phyloP scores from a whole-genome alignment of 2,113 vertebrate genomes.

The Pseudolaguvia tuberculata region DNA sequence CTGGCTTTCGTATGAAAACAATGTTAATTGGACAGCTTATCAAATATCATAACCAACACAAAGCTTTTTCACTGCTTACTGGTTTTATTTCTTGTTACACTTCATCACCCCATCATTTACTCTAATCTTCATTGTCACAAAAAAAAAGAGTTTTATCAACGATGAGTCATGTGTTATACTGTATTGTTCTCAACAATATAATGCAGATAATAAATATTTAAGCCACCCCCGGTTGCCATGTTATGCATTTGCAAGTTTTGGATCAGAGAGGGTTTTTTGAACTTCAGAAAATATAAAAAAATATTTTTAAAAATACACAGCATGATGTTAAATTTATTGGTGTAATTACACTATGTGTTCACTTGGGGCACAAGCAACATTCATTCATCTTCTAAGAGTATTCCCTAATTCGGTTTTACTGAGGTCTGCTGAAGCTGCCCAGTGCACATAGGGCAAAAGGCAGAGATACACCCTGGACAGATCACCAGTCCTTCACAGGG shows the following conservation, averaged over 20 bases:
- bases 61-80: not conserved
- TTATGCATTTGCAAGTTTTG: not conserved
- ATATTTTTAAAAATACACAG: not conserved
- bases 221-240: slow-evolving; percentile 5
- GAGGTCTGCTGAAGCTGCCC: no score
- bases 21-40: not conserved
- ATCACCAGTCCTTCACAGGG: no score
- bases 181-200: slow-evolving; percentile 31
- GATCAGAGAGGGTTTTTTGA: no score
- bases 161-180: slow-evolving; percentile 17
- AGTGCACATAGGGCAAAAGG: no score
- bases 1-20: not conserved
- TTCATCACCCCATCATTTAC: slow-evolving; percentile 37
- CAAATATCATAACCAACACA: not conserved
- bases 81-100: not conserved
- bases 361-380: no score
- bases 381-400: no score
- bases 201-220: slow-evolving; percentile 53
- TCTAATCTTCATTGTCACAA: slow-evolving; percentile 12
- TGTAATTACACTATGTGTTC: no score
- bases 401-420: no score
- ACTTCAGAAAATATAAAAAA: not conserved
- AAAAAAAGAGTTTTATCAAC: slow-evolving; percentile 7
- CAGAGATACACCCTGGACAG: no score
- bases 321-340: no score